These are phyloP conservation scores for Timema cristinae DNA, from an alignment of 2,888 invertebrate species.

Conservation along the genomic window DNA sequence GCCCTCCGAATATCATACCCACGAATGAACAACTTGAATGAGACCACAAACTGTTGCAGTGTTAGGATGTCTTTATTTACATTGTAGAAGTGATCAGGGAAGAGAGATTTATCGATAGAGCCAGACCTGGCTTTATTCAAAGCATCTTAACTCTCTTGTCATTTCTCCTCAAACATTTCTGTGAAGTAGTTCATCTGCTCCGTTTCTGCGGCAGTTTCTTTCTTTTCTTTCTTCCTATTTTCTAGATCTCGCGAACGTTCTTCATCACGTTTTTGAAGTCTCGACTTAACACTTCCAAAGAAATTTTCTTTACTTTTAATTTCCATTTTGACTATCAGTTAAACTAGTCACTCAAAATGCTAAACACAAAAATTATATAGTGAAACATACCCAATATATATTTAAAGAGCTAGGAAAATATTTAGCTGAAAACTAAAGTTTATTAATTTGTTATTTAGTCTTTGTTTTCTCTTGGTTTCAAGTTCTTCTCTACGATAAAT, in stretches of 20 bases:
- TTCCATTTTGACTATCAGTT: constrained; percentile 11
- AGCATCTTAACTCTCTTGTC: constrained; percentile 58
- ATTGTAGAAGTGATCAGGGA: constrained; percentile 60
- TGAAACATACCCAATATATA: not conserved
- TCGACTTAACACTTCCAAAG: constrained; percentile 38
- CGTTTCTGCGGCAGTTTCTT: constrained; percentile 57
- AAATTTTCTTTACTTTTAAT: constrained; percentile 6
- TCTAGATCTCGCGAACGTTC: constrained; percentile 62
- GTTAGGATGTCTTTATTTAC: constrained; percentile 69
- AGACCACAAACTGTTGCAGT: constrained; percentile 72
- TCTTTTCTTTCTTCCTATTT: constrained; percentile 60
- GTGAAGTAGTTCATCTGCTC: constrained; percentile 70
- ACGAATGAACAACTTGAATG: constrained; percentile 74
- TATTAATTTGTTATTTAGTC: not conserved
- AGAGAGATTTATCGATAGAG: constrained; percentile 47
- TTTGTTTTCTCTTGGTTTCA: constrained; percentile 17
- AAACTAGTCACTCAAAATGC: not conserved
- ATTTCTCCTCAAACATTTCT: constrained; percentile 62
- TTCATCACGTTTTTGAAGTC: constrained; percentile 54
- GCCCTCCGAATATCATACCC: constrained; percentile 76
- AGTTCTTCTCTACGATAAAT: constrained; percentile 49
- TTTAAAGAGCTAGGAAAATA: not conserved
- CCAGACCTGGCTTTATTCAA: constrained; percentile 27
- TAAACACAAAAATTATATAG: not conserved
- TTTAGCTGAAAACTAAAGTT: not conserved